phyloP scores from a whole-genome alignment of 1,140 invertebrate genomes.

The Armadillidium nasatum region DNA sequence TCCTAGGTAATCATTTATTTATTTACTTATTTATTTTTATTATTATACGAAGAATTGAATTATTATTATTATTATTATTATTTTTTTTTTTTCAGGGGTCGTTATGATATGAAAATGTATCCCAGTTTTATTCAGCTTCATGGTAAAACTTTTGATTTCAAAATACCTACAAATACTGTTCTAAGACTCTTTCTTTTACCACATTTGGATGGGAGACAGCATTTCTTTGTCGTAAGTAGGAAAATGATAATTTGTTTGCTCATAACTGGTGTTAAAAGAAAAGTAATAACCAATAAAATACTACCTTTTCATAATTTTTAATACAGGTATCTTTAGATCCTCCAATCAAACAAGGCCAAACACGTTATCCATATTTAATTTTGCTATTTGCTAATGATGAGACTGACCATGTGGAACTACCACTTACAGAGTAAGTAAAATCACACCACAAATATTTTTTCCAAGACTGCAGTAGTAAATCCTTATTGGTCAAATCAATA shows the following conservation, averaged over 20 bases:
- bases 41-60: too few species aligned
- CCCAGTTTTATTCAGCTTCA: constrained; percentile 96
- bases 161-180: constrained; percentile 95
- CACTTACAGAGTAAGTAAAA: constrained; percentile 36
- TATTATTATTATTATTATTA: too few species aligned
- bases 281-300: neutral
- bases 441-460: too few species aligned
- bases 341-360: constrained; percentile 99
- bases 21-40: too few species aligned
- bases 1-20: constrained; percentile 59
- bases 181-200: constrained; percentile 89
- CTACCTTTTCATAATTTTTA: constrained; percentile 30
- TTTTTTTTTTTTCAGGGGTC: constrained; percentile 61
- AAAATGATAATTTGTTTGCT: neutral
- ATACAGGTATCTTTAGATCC: constrained; percentile 84
- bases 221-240: constrained; percentile 87
- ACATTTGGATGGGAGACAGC: constrained; percentile 95
- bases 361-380: constrained; percentile 88
- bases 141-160: constrained; percentile 99
- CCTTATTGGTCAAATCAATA: too few species aligned
- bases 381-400: constrained; percentile 80
- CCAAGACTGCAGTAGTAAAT: too few species aligned
- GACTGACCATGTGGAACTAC: constrained; percentile 79
- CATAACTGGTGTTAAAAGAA: neutral
- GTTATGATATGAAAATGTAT: constrained; percentile 99